Percentiles rank a stretch among this genome's conserved stretches.
Conservation (phyloP, 2,113 vertebrate genomes). For the Oplegnathus fasciatus region DNA sequence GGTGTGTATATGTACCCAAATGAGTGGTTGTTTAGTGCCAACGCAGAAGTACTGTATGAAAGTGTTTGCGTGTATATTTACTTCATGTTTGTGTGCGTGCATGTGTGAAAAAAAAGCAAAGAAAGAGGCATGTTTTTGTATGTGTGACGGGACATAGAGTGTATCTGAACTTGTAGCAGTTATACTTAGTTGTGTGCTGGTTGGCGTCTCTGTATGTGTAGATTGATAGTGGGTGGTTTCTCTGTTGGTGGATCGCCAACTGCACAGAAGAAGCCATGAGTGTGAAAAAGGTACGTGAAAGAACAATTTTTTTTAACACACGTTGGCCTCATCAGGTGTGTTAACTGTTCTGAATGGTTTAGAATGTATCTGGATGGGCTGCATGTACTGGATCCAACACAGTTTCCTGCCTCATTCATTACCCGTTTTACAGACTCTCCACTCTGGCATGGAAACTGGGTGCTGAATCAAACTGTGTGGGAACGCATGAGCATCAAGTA, state of each 20-base stretch:
- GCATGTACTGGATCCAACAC: constrained; percentile 50
- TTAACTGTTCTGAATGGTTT: constrained; percentile 53
- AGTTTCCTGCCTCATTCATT: constrained; percentile 76
- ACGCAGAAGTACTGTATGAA: constrained; percentile 42
- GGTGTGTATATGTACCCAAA: constrained; percentile 68
- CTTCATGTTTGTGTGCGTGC: neutral
- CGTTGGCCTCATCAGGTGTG: constrained; percentile 39
- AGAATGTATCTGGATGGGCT: constrained; percentile 52
- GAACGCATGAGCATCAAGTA: constrained; percentile 43
- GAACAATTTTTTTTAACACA: constrained; percentile 6
- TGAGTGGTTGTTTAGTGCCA: constrained; percentile 72
- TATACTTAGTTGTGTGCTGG: neutral
- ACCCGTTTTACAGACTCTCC: constrained; percentile 71
- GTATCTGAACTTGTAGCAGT: constrained; percentile 11
- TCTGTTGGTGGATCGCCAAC: neutral
- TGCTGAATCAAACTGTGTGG: constrained; percentile 67
- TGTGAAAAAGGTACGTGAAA: constrained; percentile 11
- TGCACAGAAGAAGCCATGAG: constrained; percentile 10
- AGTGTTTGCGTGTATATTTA: constrained; percentile 34
- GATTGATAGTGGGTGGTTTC: constrained; percentile 30
- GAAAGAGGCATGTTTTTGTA: neutral
- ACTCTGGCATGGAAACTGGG: constrained; percentile 57
- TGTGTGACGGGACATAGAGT: neutral
- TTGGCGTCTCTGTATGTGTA: neutral
- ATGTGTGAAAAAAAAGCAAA: constrained; percentile 20